These are phyloP conservation scores for Bombus huntii DNA, from an alignment of 1,140 invertebrate species.

Conservation along the genomic window DNA sequence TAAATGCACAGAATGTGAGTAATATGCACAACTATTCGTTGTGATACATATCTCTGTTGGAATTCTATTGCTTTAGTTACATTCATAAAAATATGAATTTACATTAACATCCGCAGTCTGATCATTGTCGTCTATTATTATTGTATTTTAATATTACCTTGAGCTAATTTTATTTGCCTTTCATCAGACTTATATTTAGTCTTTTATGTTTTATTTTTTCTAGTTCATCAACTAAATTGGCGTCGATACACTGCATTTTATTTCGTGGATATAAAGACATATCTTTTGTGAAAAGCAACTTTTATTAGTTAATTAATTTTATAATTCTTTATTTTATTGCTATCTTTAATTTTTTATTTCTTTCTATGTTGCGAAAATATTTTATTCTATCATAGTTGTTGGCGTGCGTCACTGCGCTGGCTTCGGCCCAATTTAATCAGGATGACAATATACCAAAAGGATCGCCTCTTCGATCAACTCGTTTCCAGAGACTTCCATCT, in stretches of 20 bases:
- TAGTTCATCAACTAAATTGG: not conserved
- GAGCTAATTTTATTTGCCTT: not conserved
- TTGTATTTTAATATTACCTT: not conserved
- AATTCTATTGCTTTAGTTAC: not conserved
- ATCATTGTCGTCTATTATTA: not conserved
- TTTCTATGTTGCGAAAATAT: not conserved
- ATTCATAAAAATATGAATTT: not conserved
- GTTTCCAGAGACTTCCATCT: constrained; percentile 56
- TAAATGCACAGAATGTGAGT: not conserved
- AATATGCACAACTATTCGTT: not conserved
- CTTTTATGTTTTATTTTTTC: too few relatives aligned
- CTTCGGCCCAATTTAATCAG: constrained; percentile 65
- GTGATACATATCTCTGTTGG: not conserved
- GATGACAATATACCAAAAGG: constrained; percentile 25
- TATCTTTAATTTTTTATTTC: not conserved
- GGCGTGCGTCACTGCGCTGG: constrained; percentile 61
- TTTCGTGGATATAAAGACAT: not conserved
- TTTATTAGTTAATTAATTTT: not conserved
- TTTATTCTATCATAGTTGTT: constrained; percentile 63
- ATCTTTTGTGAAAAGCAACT: not conserved
- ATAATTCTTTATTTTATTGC: not conserved
- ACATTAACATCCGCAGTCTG: not conserved
- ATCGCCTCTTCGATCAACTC: constrained; percentile 44
- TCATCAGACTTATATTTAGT: not conserved
- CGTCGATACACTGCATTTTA: not conserved